Evolutionary conservation across 2,113 vertebrate species (phyloP), one percentile per base, ranked within the genome.

Genomic region (Leucopsar rothschildi): DNA sequence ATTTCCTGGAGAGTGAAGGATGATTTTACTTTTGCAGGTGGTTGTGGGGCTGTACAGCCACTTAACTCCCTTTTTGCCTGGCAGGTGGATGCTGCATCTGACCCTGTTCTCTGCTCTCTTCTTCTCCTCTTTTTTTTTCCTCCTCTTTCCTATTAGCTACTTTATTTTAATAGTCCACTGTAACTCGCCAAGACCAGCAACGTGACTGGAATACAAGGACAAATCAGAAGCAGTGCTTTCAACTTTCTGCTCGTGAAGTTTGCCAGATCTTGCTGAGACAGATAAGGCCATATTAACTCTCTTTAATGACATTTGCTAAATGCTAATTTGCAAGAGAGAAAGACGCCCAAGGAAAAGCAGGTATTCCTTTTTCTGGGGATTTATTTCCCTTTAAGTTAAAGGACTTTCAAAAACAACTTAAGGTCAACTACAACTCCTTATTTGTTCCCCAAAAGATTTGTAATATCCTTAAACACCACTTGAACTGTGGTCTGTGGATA

Each of bases 41-140:
- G 17, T 61, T n/a, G 25, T 0, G 0, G 35, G 39, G 42, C 59
- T 7, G 1, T 66, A 45, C 42, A 2, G 47, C 35, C 23, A 0
- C 28, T 50, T 35, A 70, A 29, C 19, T 81, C 33, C n/a, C 35
- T 72, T 82, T 63, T 57, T 72, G 69, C 59, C 55, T 53, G 17
- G 49, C 59, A 56, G 50, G 45, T 86, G 57, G 23, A 21, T 69
- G 40, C 49, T 64, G 28, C 56, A 24, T 77, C 64, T 88, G 47
- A 53, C n/a, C 28, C 37, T 19, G 12, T 85, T 29, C 52, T 77
- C 53, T 4, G 0, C 40, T 53, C 31, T 44, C 44, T 68, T 57
- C 52, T 60, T 21, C 27, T 31, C 15, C 11, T 50, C 15, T 5
- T 49, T 42, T 2, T 8, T 45, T 71, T 68, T 15, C 6, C 13